Evolutionary conservation across 2,113 vertebrate genomes (phyloP), one percentile per base, ranked within the genome.

Genomic region (Neodontobutis hainanensis): DNA sequence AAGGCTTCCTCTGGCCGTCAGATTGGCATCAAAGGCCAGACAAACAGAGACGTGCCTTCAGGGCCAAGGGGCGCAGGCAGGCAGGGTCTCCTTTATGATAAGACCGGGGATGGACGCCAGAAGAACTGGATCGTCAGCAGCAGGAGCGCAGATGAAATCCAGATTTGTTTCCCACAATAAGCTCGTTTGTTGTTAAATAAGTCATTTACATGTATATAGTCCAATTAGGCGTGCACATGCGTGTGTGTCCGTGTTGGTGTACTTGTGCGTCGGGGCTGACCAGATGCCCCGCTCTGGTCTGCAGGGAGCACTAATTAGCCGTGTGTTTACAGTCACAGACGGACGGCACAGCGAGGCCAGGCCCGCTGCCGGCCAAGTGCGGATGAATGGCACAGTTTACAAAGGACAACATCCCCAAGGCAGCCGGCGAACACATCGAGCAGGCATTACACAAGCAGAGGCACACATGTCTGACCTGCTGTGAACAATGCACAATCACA

Each of bases 221-320:
- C 48, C 42, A 67, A 19, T 74, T 64, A 63, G 4, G 5, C 47
- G 44, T 56, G 61, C 42, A 47, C 36, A 36, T 61, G 38, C 32
- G 51, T 44, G 27, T 47, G n/a, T 60, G 35, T 36, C 6, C 27
- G 56, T 48, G 68, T 27, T 11, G 51, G 70, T 8, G 32, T 32
- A 52, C n/a, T 46, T 40, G 50, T 51, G 53, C 8, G 71, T 70
- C 44, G 11, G 52, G 42, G 45, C 86, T 82, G 84, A 85, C 77
- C 86, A 86, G 85, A 86, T 78, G 87, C 84, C 27, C 53, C 1
- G 11, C 68, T 64, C 16, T 49, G 45, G 86, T 84, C 84, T 84
- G 77, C 71, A 75, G 86, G 88, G 84, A 84, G 78, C 66, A 6
- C 66, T 82, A 82, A 87, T 79, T 83, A 86, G 77, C 84, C n/a